These are phyloP conservation scores for Echinarachnius parma DNA, from an alignment of 53 echinoderm and acorn worm genomes.

Conservation along the genomic window DNA sequence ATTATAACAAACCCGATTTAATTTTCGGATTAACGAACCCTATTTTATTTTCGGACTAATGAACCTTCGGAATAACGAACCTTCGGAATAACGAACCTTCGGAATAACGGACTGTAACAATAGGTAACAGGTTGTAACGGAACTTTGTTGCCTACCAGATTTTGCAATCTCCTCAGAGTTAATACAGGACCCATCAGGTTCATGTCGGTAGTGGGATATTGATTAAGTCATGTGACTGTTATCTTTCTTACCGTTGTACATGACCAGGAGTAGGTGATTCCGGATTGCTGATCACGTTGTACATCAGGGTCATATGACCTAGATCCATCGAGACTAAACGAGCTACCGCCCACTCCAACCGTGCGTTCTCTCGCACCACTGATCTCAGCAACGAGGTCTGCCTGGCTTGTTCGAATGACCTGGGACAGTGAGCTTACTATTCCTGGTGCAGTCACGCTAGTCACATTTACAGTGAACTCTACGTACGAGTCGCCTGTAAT, in stretches of 20 bases:
- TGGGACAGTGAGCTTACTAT: conserved; percentile 43
- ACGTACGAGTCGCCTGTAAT: conserved; percentile 57
- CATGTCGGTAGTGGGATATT: too few species aligned
- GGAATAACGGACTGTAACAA: too few species aligned
- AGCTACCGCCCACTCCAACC: conserved; percentile 68
- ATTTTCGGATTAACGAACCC: too few species aligned
- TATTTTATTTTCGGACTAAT: too few species aligned
- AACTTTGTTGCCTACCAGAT: too few species aligned
- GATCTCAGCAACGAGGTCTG: conserved; percentile 65
- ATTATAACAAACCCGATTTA: too few species aligned
- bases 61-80: too few species aligned
- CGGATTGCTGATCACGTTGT: conserved; percentile 43
- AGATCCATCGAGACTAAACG: conserved; percentile 59
- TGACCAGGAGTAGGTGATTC: conserved; percentile 66
- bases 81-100: too few species aligned
- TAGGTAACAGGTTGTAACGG: too few species aligned
- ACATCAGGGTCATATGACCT: conserved; percentile 64
- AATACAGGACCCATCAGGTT: too few species aligned
- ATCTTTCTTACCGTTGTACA: conserved; percentile 70
- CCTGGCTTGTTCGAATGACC: conserved; percentile 46
- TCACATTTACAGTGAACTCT: conserved; percentile 64
- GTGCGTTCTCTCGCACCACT: conserved; percentile 59
- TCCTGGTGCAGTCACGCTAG: conserved; percentile 51
- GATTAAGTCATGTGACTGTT: too few species aligned
- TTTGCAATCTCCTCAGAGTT: too few species aligned